Base-by-base conservation (phyloP, 2,797 vertebrate species). In the Lacerta viridis region DNA sequence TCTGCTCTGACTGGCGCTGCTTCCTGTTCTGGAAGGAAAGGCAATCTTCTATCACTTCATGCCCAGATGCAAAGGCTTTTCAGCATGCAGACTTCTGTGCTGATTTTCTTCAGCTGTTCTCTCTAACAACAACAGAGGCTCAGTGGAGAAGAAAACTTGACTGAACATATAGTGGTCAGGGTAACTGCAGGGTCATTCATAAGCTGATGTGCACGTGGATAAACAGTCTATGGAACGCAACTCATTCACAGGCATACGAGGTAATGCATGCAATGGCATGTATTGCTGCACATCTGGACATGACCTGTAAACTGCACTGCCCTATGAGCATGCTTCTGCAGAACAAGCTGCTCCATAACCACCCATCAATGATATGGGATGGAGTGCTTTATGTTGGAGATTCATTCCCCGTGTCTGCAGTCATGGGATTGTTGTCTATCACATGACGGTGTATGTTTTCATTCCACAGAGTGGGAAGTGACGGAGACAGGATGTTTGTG, bases 11-110 rank as follows among this genome's bases (percentile, higher is more conserved):
- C 7, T 50, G 39, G 46, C 1, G 23, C 82, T 87, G 27, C 27
- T 50, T 71, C 29, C 59, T 55, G 43, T 13, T 1, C 61, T 2
- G 76, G 46, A 85, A 76, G 64, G 83, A 46, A 85, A 89, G 77
- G 15, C 77, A 55, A n/a, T 41, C 82, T 39, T 15, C 5, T 6
- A 17, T 33, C 23, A 75, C 36, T 84, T 13, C 25, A 7, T 0
- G 33, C 17, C 20, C 33, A 59, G 83, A 36, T 85, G 87, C 64
- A 72, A 33, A 82, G 43, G 89, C 74, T 46, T 59, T 89, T 59
- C 33, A 46, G 25, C 4, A 83, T 72, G 78, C 7, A 18, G 61
- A 39, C n/a, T n/a, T 2, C 3, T 83, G 83, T 83, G n/a, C 3
- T 13, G 66, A 23, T 41, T 82, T 10, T 25, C 4, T 25, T 27